These are phyloP conservation scores for Paramormyrops hopkinsi DNA, from an alignment of 2,797 vertebrate genomes.

Conservation along the genomic window DNA sequence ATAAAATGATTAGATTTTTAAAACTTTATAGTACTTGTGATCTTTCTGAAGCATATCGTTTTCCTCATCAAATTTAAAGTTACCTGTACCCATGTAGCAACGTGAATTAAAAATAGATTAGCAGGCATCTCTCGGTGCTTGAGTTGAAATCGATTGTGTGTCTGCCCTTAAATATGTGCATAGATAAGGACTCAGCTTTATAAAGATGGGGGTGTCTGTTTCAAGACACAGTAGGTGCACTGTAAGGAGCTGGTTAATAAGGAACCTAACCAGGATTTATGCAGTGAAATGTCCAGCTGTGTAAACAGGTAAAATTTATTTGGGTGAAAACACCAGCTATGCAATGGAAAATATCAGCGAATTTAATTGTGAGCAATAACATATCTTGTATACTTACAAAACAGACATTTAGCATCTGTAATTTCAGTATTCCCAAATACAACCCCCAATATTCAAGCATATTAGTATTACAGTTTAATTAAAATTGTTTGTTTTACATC, in stretches of 20 bases:
- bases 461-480: not conserved
- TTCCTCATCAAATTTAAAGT: not conserved
- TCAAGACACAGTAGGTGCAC: not conserved
- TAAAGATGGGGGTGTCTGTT: not conserved
- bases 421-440: not conserved
- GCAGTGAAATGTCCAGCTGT: not conserved
- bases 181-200: not conserved
- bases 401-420: not conserved
- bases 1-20: slow-evolving; percentile 67
- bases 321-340: not conserved
- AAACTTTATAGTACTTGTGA: slow-evolving; percentile 21
- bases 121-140: not conserved
- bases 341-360: not conserved
- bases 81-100: not conserved
- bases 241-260: not conserved
- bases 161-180: not conserved
- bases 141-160: not conserved
- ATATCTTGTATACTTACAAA: not conserved
- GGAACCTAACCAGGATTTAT: not conserved
- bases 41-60: not conserved
- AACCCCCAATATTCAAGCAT: not conserved
- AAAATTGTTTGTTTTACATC: not conserved
- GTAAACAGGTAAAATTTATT: not conserved
- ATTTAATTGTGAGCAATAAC: not conserved
- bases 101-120: not conserved